phyloP scores from a whole-genome alignment of 2,797 vertebrate genomes.

The Fringilla coelebs region DNA sequence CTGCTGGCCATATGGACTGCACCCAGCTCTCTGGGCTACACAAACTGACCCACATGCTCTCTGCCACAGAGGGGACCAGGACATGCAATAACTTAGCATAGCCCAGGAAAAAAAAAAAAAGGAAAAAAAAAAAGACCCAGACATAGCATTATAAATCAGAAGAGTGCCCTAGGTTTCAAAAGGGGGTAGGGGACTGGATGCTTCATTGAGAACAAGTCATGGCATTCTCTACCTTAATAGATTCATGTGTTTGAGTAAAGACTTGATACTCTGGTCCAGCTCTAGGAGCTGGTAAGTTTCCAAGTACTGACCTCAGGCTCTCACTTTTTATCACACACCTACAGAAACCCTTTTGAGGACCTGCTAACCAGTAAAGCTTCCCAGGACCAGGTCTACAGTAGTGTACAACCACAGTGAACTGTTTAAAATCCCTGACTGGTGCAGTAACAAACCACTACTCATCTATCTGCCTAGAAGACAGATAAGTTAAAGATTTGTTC shows the following conservation, averaged over 20 bases:
- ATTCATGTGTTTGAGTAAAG: not conserved
- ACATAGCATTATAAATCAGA: not conserved
- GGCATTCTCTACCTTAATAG: not conserved
- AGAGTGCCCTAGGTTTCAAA: not conserved
- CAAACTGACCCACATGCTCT: accelerated
- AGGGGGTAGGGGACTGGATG: not conserved
- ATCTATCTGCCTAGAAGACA: not conserved
- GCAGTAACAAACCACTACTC: not conserved
- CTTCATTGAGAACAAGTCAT: not conserved
- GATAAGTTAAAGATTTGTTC: not conserved
- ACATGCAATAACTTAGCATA: not conserved
- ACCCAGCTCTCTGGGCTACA: not conserved
- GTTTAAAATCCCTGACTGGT: not conserved
- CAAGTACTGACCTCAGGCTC: not conserved
- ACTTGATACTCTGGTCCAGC: not conserved
- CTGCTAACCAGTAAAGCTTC: not conserved
- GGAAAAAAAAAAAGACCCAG: not conserved
- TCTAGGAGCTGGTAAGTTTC: not conserved
- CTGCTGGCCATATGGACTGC: not conserved
- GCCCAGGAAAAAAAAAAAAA: accelerated
- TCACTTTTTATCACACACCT: not conserved
- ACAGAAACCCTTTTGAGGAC: not conserved
- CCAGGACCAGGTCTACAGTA: not conserved
- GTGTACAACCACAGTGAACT: not conserved
- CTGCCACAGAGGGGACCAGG: not conserved